Percentiles rank a stretch among this genome's conserved stretches.
Conservation (phyloP, 2,797 vertebrate species). For the Tiaroga cobitis region DNA sequence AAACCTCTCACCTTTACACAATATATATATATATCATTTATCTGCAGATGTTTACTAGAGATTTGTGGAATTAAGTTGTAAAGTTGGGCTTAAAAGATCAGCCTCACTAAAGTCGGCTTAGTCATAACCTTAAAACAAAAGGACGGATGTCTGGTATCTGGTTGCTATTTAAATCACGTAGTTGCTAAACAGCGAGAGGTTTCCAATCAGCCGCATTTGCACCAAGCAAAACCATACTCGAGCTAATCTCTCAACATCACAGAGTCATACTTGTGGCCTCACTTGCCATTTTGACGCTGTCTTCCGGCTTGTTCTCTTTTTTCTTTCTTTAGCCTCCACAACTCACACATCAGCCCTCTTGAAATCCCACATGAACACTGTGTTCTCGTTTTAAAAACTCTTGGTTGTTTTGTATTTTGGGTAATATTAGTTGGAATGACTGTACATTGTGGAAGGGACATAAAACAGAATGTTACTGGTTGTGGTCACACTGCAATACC, state of each 20-base stretch:
- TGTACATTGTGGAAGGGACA: slow-evolving; percentile 20
- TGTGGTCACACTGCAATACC: slow-evolving; percentile 70
- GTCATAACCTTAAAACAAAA: slow-evolving; percentile 43
- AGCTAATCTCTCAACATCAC: slow-evolving; percentile 70
- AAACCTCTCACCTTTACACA: not conserved
- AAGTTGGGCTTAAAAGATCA: slow-evolving; percentile 20
- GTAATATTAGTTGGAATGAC: slow-evolving; percentile 1
- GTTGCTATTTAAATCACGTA: slow-evolving; percentile 72
- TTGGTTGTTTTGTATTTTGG: slow-evolving; percentile 4
- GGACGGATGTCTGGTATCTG: slow-evolving; percentile 11
- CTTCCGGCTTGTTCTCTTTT: slow-evolving; percentile 77
- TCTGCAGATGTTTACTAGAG: not conserved
- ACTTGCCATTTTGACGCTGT: slow-evolving; percentile 75
- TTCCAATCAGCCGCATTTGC: slow-evolving; percentile 67
- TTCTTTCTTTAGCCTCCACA: slow-evolving; percentile 62
- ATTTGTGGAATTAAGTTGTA: slow-evolving; percentile 14
- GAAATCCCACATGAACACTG: not conserved
- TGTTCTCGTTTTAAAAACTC: slow-evolving; percentile 13
- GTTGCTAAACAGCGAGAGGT: slow-evolving; percentile 68
- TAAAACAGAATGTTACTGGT: slow-evolving; percentile 54
- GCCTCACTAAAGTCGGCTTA: slow-evolving; percentile 26
- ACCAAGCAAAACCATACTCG: slow-evolving; percentile 68
- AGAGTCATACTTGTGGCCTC: slow-evolving; percentile 76
- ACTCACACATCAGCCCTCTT: slow-evolving; percentile 40
- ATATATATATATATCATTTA: not conserved